Evolutionary conservation across 2,888 invertebrate species (phyloP).

Genomic region (Synanthedon vespiformis): DNA sequence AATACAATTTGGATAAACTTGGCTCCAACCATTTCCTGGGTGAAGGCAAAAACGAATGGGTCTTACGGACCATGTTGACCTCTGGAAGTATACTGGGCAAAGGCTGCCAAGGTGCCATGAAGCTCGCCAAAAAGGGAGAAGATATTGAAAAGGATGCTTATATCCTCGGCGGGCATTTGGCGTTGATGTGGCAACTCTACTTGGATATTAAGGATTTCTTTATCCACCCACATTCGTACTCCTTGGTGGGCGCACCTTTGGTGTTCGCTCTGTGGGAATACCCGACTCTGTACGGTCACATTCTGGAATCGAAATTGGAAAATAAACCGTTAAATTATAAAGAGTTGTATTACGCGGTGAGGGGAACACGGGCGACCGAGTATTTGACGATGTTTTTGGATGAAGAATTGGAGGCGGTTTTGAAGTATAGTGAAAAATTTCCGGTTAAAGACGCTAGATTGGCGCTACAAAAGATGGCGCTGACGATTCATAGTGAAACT

Average conservation of each 20-base stretch:
- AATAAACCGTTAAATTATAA: constrained; percentile 38
- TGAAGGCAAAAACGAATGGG: constrained; percentile 53
- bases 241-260: constrained; percentile 49
- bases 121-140: constrained; percentile 32
- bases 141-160: constrained; percentile 46
- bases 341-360: constrained; percentile 48
- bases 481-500: constrained; percentile 44
- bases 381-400: constrained; percentile 42
- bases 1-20: constrained; percentile 41
- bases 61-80: constrained; percentile 45
- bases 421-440: constrained; percentile 38
- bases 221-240: constrained; percentile 50
- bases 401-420: constrained; percentile 40
- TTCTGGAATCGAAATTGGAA: constrained; percentile 38
- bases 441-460: constrained; percentile 45
- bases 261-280: constrained; percentile 55
- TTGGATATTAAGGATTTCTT: constrained; percentile 57
- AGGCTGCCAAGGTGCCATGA: constrained; percentile 59
- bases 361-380: constrained; percentile 45
- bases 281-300: constrained; percentile 44
- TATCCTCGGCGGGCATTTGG: constrained; percentile 50
- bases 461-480: constrained; percentile 54
- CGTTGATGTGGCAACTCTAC: constrained; percentile 55
- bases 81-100: constrained; percentile 57
- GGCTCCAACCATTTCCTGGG: constrained; percentile 53